phyloP scores from a whole-genome alignment of 2,797 vertebrate species.

The Megalops cyprinoides region DNA sequence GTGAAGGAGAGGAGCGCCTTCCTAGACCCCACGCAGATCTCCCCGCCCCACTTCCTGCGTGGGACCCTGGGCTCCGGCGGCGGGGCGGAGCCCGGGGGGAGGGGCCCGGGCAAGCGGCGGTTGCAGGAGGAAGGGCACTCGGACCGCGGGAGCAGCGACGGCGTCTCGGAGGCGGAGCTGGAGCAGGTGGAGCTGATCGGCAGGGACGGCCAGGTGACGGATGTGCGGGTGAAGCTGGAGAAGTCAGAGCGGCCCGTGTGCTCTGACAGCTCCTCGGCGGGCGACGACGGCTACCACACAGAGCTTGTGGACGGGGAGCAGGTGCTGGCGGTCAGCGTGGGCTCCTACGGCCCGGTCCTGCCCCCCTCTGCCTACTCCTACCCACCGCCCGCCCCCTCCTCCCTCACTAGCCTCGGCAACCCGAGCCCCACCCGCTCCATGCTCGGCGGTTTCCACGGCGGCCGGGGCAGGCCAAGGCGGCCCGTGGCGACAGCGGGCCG shows the following conservation, averaged over 20 bases:
- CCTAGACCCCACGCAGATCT: slow-evolving; percentile 92
- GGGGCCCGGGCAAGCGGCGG: slow-evolving; percentile 60
- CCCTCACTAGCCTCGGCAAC: slow-evolving; percentile 84
- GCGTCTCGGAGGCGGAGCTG: slow-evolving; percentile 90
- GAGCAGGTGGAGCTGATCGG: slow-evolving; percentile 90
- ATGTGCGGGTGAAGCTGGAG: slow-evolving; percentile 93
- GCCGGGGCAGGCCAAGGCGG: slow-evolving; percentile 85
- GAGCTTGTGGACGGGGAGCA: slow-evolving; percentile 97
- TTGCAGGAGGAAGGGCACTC: slow-evolving; percentile 92
- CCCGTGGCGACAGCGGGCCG: slow-evolving; percentile 53
- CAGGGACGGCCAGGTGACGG: slow-evolving; percentile 88
- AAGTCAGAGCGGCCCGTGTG: slow-evolving; percentile 81
- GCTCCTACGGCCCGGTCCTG: slow-evolving; percentile 90
- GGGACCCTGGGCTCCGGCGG: slow-evolving; percentile 68
- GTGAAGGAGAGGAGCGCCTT: slow-evolving; percentile 89
- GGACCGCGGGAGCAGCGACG: slow-evolving; percentile 91
- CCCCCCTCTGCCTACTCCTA: slow-evolving; percentile 87
- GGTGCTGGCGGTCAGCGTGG: slow-evolving; percentile 92
- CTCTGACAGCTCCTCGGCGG: slow-evolving; percentile 85
- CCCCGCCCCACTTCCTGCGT: slow-evolving; percentile 89
- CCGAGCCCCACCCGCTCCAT: slow-evolving; percentile 93
- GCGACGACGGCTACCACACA: slow-evolving; percentile 96
- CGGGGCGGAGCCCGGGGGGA: slow-evolving; percentile 71
- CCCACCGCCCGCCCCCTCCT: slow-evolving; percentile 61
- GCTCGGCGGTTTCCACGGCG: slow-evolving; percentile 89